Percentiles rank a stretch among this genome's conserved stretches.
These are phyloP conservation scores for Macroglossus sobrinus DNA, from an alignment of 2,113 vertebrate genomes.

Conservation along the genomic window DNA sequence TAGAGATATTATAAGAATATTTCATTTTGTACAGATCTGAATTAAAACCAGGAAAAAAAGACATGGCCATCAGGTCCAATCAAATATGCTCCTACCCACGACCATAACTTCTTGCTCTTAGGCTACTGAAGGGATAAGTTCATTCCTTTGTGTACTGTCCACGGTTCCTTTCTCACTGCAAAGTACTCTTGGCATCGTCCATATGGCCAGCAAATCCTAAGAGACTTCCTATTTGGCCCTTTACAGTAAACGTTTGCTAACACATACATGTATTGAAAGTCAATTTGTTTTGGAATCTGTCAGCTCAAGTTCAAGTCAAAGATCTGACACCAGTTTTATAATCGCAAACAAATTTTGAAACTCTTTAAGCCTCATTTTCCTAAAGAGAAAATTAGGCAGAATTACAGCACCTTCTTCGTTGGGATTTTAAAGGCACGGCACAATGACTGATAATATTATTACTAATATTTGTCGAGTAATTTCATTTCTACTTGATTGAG, in stretches of 20 bases:
- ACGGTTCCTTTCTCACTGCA: neutral
- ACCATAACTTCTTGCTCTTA: too few species aligned
- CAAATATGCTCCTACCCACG: accelerated
- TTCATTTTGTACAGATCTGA: neutral
- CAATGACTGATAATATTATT: neutral
- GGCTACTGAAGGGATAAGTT: neutral
- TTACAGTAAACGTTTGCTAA: neutral
- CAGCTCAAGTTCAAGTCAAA: neutral
- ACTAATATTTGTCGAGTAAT: neutral
- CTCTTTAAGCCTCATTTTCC: neutral
- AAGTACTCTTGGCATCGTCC: neutral
- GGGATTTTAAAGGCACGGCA: neutral
- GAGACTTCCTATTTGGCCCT: neutral
- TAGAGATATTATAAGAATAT: neutral
- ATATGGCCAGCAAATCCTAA: neutral
- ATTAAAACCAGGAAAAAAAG: neutral
- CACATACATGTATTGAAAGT: neutral
- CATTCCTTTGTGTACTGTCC: neutral
- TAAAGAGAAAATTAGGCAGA: neutral
- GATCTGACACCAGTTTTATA: neutral
- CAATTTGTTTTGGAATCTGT: neutral
- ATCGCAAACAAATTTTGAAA: neutral
- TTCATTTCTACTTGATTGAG: neutral
- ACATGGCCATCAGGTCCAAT: too few species aligned
- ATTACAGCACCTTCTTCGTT: neutral